Evolutionary conservation across 2,888 invertebrate genomes (phyloP), one percentile per base, ranked within the genome.

Genomic region (Thera obeliscata): DNA sequence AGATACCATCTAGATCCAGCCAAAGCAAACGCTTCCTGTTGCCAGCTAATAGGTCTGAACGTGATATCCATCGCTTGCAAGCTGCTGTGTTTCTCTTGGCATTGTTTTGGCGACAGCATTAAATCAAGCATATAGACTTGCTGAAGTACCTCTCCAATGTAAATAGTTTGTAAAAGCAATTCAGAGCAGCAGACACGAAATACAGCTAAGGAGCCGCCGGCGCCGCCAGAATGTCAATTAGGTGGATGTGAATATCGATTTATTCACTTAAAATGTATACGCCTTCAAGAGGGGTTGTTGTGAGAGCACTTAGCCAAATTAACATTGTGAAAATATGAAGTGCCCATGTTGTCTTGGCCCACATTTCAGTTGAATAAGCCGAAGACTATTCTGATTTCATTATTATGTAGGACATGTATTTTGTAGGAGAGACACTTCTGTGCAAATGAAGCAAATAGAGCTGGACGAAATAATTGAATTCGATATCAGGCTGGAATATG

Each of bases 251-350:
- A 70, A 63, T 74, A 72, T 70, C 70, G 72, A 74, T 72, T 67
- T 56, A 50, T 64, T 60, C 68, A 61, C 65, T 48, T 64, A 55
- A 66, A 71, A 61, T 69, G 57, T 62, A 63, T 67, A 56, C 65
- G 41, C 54, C 56, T 63, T 66, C 12, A 63, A 56, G 58, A 68
- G 62, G 50, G 67, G 61, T 60, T 60, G 63, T 72, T 61, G 66
- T 2, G 64, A 66, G 59, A 69, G 70, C 74, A 73, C 73, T 79
- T 76, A 67, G 54, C 64, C 46, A 75, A 80, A 80, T 81, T 67
- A 80, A 76, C 77, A 76, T 67, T 43, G 50, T 46, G 35, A 66
- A 77, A 71, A 66, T 65, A 79, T 77, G 70, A 62, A 64, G 54
- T 64, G 38, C 64, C 64, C 54, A 58, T 52, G 60, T 52, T 56